Base-by-base conservation (phyloP, 2,888 invertebrate species). In the Trisateles emortualis region DNA sequence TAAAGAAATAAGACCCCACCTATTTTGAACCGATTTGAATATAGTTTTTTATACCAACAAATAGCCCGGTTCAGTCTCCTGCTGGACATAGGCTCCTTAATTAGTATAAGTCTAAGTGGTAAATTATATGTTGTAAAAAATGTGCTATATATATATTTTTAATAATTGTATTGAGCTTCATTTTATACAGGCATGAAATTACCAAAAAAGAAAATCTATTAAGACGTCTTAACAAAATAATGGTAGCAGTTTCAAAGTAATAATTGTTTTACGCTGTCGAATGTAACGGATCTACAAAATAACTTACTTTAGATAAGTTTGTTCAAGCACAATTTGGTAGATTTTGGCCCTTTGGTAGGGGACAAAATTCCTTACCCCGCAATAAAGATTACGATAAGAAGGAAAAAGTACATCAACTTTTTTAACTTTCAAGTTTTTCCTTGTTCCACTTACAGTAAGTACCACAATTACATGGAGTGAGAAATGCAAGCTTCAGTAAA, bases 331-430 rank as follows among this genome's bases (percentile, higher is more conserved):
- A 58, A 52, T 59, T 62, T 52, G n/a, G 13, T 26, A 41, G 24
- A 52, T 48, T 52, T 42, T 17, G 16, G 35, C 36, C 30, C 16
- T 33, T 14, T 8, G 24, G 33, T 22, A 48, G 39, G 55, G 56
- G 51, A 62, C 51, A 59, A 47, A 63, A 70, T 52, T 63, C 64
- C 59, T 62, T 59, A 51, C 51, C 35, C 59, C 35, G 46, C 65
- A 60, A 70, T 71, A 69, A 76, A 74, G 63, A 71, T 73, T 72
- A 72, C 67, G 66, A 72, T 64, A 73, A 68, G 41, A 72, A 61
- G 52, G 39, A 33, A 50, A 52, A 73, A 64, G 62, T 69, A 56
- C 57, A 59, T 63, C 48, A 74, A 69, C 56, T 74, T 79, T 68
- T 72, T 59, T 60, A 72, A 76, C 60, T 66, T 71, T 55, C 52